A percentile compares a stretch with the other conserved stretches of the same genome.
These are phyloP conservation scores for Gila orcuttii DNA, from an alignment of 2,113 vertebrate species.

Conservation along the genomic window DNA sequence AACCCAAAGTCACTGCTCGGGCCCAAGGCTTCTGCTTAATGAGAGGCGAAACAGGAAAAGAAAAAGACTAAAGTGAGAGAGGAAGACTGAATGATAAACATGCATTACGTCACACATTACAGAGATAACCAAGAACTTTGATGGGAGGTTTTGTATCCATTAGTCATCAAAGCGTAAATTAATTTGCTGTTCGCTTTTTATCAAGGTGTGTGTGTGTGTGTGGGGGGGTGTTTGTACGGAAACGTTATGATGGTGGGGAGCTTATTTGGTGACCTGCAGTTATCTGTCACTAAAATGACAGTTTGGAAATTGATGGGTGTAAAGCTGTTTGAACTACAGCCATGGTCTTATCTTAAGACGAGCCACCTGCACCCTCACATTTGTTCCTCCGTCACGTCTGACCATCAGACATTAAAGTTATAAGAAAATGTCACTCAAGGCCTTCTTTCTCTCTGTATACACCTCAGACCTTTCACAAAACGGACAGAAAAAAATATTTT, in stretches of 20 bases:
- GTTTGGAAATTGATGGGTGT: constrained; percentile 21
- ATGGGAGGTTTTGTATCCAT: constrained; percentile 35
- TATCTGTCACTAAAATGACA: constrained; percentile 44
- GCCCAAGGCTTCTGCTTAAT: constrained; percentile 3
- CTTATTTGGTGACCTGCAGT: constrained; percentile 23
- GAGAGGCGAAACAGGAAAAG: constrained; percentile 24
- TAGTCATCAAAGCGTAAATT: constrained; percentile 45
- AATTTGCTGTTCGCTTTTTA: constrained; percentile 46
- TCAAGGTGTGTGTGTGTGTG: not conserved
- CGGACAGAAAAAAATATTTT: not conserved
- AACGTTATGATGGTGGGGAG: not conserved
- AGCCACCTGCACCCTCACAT: constrained; percentile 47
- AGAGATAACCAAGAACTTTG: constrained; percentile 42
- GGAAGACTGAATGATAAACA: not conserved
- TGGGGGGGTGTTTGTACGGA: not conserved
- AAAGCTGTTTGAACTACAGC: constrained; percentile 42
- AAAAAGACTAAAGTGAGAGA: not conserved
- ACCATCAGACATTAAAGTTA: constrained; percentile 38
- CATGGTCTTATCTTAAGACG: constrained; percentile 52
- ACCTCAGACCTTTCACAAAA: not conserved
- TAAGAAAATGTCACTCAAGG: constrained; percentile 52
- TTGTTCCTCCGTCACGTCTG: not conserved
- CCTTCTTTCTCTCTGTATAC: not conserved
- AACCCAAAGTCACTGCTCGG: not conserved
- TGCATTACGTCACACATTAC: not conserved